Base-by-base conservation (phyloP, 2,113 vertebrate species). In the Gavialis gangeticus region DNA sequence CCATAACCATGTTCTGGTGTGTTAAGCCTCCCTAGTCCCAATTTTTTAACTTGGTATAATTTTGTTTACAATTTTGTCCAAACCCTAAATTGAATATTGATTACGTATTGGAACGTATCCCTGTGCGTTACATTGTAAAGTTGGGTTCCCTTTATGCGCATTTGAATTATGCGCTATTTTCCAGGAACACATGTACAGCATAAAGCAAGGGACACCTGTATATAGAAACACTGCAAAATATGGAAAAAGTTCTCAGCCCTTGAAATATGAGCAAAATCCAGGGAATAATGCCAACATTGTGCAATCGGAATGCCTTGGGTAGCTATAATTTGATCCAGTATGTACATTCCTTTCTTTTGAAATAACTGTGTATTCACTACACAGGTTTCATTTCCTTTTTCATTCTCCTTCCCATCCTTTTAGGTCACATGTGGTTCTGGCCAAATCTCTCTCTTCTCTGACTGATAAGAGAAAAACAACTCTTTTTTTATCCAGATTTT, bases 291-390 rank as follows among this genome's bases (percentile, higher is more conserved):
- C 25, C 46, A 14, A 27, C 28, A 66, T 28, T 27, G 28, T 12
- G 27, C 46, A 75, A 17, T 17, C 73, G 5, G 28, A 75, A 75
- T 27, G 25, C 46, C 15, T 16, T 28, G 12, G 25, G 24, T 21
- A 75, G 73, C 46, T 37, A 55, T 14, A 55, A 55, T 75, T 75
- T 54, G 71, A 4, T 55, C 21, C 0, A 4, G 1, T 18, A 17
- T 28, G 27, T 1, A 1, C 18, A 0, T 5, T 37, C 62, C n/a
- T 62, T 17, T 66, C 11, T 28, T 22, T 57, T 2, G 6, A 1
- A 2, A 34, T 1, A 1, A 2, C 22, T 3, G 1, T 66, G 22
- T 0, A 3, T 27, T 75, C n/a, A 14, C 0, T 0, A 3, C 14
- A 4, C 0, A 4, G 8, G 66, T 37, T 12, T 25, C 3, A 1